These are phyloP conservation scores for Tuta absoluta DNA, from an alignment of 2,888 invertebrate species.

Conservation along the genomic window DNA sequence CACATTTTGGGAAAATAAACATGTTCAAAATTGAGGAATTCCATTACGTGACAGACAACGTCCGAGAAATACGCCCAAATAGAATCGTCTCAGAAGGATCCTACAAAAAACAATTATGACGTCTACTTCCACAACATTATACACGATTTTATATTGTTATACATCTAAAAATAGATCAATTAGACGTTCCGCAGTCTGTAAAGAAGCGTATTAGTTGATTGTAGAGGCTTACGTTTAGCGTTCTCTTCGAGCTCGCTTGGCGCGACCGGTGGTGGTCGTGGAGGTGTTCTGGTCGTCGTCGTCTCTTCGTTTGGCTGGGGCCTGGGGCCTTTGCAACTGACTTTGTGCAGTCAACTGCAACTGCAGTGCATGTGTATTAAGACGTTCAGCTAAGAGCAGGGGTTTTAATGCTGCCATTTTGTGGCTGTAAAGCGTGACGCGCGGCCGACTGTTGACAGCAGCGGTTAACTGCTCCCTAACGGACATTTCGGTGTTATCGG, in stretches of 20 bases:
- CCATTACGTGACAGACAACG: too few relatives aligned
- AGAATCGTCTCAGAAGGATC: conserved; percentile 5
- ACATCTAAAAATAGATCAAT: conserved; percentile 41
- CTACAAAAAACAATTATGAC: not conserved
- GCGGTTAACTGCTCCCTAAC: conserved; percentile 74
- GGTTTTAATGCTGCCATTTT: conserved; percentile 97
- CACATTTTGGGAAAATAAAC: too few relatives aligned
- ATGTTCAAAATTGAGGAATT: too few relatives aligned
- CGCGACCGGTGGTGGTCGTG: conserved; percentile 52
- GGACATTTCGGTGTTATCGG: conserved; percentile 67
- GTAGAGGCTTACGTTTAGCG: conserved; percentile 43
- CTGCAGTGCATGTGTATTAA: conserved; percentile 96
- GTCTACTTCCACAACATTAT: not conserved
- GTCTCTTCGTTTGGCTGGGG: conserved; percentile 61
- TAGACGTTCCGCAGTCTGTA: conserved; percentile 36
- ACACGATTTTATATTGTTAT: conserved; percentile 25
- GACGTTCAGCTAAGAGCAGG: conserved; percentile 90
- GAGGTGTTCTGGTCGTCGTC: conserved; percentile 57
- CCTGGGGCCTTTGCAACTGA: conserved; percentile 82
- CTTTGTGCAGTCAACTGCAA: conserved; percentile 97
- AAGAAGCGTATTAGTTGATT: conserved; percentile 29
- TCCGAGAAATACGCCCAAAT: too few relatives aligned
- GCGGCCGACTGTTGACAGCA: conserved; percentile 79
- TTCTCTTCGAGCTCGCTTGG: conserved; percentile 66
- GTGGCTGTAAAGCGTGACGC: conserved; percentile 90